Evolutionary conservation across 2,113 vertebrate species (phyloP).

Genomic region (Gyps fulvus): DNA sequence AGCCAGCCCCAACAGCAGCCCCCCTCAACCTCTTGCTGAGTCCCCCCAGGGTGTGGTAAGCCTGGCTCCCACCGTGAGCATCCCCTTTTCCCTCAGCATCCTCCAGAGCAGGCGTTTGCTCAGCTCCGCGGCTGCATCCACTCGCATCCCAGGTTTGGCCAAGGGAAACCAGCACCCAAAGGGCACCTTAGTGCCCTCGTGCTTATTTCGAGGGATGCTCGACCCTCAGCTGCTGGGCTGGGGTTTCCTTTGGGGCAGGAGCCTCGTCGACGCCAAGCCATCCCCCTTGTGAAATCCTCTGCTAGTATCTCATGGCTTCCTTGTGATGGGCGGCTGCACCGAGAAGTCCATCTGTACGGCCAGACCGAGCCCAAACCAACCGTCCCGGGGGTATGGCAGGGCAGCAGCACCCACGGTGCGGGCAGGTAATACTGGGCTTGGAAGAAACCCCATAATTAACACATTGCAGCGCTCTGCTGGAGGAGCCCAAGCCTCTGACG

Average conservation of each 20-base stretch:
- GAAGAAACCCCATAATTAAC: not conserved
- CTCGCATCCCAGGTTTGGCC: rapidly evolving
- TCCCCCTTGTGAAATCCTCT: too few relatives aligned
- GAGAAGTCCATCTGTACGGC: not conserved
- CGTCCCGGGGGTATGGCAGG: rapidly evolving
- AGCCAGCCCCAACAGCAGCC: not conserved
- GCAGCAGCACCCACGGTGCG: not conserved
- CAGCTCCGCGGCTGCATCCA: too few relatives aligned
- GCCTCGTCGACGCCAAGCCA: rapidly evolving
- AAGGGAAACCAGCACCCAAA: not conserved
- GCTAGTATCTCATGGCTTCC: too few relatives aligned
- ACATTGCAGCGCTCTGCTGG: rapidly evolving
- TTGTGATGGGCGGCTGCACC: not conserved
- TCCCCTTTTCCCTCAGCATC: not conserved
- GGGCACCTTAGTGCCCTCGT: not conserved
- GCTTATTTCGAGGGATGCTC: not conserved
- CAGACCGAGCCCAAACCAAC: too few relatives aligned
- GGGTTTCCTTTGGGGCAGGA: not conserved
- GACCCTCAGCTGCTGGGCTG: not conserved
- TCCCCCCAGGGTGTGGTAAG: rapidly evolving
- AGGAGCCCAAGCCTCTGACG: not conserved
- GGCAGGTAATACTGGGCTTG: not conserved
- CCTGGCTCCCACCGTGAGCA: not conserved
- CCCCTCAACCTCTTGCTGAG: not conserved
- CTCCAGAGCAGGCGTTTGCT: rapidly evolving